Conservation (phyloP, 2,797 vertebrate genomes). For the Leptoclinus maculatus region DNA sequence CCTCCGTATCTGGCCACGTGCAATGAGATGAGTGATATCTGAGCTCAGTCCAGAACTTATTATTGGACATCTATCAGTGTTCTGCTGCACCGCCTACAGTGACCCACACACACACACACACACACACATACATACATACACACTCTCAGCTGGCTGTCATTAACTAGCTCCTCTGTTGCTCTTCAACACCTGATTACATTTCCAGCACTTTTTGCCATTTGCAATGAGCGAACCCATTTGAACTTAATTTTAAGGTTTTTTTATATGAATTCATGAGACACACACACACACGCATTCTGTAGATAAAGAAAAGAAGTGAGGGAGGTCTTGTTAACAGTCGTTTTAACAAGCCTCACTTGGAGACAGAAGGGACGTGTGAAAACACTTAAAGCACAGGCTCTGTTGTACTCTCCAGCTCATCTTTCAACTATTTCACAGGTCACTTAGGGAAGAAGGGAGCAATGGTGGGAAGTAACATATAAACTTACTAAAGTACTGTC, state of each 20-base stretch:
- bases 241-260: conserved; percentile 43
- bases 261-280: conserved; percentile 35
- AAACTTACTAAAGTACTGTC: not conserved
- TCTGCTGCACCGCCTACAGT: conserved; percentile 29
- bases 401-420: conserved; percentile 39
- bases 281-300: conserved; percentile 23
- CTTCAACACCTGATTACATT: conserved; percentile 69
- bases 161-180: conserved; percentile 38
- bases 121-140: conserved; percentile 18
- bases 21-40: conserved; percentile 57
- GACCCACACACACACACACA: conserved; percentile 35
- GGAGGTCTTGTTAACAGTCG: conserved; percentile 37
- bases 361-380: conserved; percentile 43
- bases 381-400: conserved; percentile 37
- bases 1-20: conserved; percentile 41
- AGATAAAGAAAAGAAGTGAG: conserved; percentile 37
- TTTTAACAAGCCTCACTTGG: conserved; percentile 59
- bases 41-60: conserved; percentile 45
- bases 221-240: conserved; percentile 54
- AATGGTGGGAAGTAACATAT: conserved; percentile 3
- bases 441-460: not conserved
- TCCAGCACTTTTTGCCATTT: conserved; percentile 51
- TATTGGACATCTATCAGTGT: conserved; percentile 50
- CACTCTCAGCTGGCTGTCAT: conserved; percentile 30
- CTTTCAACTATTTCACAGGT: conserved; percentile 41